Evolutionary conservation across 2,888 invertebrate species (phyloP).

Genomic region (Netelia inedita): DNA sequence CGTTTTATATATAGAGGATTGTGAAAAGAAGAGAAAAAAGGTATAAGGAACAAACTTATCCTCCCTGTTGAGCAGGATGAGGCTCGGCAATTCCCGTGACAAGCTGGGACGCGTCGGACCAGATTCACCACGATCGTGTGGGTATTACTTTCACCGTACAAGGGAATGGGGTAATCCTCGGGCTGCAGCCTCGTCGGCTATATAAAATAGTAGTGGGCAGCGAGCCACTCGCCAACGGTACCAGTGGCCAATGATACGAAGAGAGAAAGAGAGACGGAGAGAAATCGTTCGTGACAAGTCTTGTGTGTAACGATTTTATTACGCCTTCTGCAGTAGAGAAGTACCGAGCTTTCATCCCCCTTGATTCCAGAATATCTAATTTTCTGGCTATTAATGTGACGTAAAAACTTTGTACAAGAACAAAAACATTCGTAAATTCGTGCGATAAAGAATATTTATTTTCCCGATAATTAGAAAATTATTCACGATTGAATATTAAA

Average conservation of each 20-base stretch:
- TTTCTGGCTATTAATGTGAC: too few relatives aligned
- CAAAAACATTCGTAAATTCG: too few relatives aligned
- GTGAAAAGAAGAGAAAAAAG: conserved; percentile 28
- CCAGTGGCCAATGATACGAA: neutral
- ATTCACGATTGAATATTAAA: too few relatives aligned
- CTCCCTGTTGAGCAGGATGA: conserved; percentile 14
- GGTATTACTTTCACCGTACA: conserved; percentile 4
- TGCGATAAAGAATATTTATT: too few relatives aligned
- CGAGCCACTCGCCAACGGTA: neutral
- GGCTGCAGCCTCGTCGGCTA: conserved; percentile 3
- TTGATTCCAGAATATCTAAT: too few relatives aligned
- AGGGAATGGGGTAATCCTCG: conserved; percentile 3
- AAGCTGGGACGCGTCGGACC: conserved; percentile 20
- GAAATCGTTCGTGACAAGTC: neutral
- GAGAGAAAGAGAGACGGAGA: neutral
- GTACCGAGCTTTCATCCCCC: too few relatives aligned
- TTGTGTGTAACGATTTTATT: neutral
- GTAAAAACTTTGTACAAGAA: too few relatives aligned
- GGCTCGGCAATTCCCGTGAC: conserved; percentile 51
- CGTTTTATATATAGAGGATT: conserved; percentile 29
- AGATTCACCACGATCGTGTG: conserved; percentile 16
- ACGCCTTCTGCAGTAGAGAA: neutral
- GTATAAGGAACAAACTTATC: conserved; percentile 46
- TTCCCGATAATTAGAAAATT: too few relatives aligned
- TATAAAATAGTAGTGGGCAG: neutral